Percentiles rank a stretch among this genome's conserved stretches.
Conservation (phyloP, 2,888 invertebrate genomes). For the Pseudococcus jackbeardsleyi region DNA sequence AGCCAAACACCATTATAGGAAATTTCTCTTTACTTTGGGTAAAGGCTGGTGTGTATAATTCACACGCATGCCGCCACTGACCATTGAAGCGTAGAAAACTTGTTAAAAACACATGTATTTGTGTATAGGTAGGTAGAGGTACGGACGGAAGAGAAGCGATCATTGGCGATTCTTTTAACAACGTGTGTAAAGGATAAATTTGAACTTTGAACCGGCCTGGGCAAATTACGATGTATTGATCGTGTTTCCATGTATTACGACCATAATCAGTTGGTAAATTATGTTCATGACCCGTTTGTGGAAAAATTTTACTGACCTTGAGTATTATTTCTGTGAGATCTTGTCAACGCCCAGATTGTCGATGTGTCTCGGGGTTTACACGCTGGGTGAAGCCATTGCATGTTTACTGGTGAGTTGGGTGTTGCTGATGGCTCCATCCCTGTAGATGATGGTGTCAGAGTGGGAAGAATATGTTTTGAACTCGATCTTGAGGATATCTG, state of each 20-base stretch:
- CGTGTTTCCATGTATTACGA: slow-evolving; percentile 6
- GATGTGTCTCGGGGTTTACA: neutral
- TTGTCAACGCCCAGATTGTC: slow-evolving; percentile 20
- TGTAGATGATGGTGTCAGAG: too few relatives aligned
- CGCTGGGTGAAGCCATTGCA: neutral
- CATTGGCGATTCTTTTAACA: slow-evolving; percentile 9
- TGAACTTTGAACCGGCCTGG: neutral
- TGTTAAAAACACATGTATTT: neutral
- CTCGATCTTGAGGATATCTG: too few relatives aligned
- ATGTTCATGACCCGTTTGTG: slow-evolving; percentile 19
- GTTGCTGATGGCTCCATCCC: too few relatives aligned
- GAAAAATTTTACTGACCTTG: neutral
- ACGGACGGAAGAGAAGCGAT: neutral
- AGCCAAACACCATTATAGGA: neutral
- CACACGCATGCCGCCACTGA: neutral
- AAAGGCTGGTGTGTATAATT: neutral
- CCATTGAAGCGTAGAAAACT: neutral
- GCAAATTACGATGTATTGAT: slow-evolving; percentile 28
- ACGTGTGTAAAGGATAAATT: slow-evolving; percentile 3
- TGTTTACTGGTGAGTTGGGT: neutral
- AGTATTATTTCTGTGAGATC: slow-evolving; percentile 2
- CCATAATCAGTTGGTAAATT: slow-evolving; percentile 24
- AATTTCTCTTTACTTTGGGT: neutral
- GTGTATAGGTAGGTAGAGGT: neutral
- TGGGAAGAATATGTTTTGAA: too few relatives aligned